Evolutionary conservation across 2,888 invertebrate genomes (phyloP), one percentile per base, ranked within the genome.

Genomic region (Lamproptera curius): DNA sequence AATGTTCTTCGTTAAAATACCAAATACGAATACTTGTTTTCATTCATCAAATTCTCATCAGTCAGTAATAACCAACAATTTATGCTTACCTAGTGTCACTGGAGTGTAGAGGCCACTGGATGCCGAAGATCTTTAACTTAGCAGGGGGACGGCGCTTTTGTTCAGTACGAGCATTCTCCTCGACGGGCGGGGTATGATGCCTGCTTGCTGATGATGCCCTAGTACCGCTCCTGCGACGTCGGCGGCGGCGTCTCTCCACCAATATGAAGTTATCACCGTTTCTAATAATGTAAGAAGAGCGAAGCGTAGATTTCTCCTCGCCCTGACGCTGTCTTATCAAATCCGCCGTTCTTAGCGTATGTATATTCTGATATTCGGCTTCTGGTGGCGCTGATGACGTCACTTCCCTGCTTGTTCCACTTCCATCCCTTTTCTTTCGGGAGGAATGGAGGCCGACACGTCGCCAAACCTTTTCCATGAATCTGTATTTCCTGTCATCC

Each of bases 391-490:
- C 72, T 20, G 75, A 58, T 57, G 77, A 58, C 57, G 79, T 76
- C 71, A 76, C 81, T 75, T 87, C 85, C 57, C 63, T 72, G 63
- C 86, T 86, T 60, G 85, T 80, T 56, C 86, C 87, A 65, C 86
- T 87, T 79, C 87, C 87, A 78, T 88, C 88, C 82, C 87, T 84
- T 81, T 88, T 88, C 76, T 87, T 87, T 47, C 88, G 88, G 76
- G 88, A 87, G 82, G 88, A 88, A 82, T 88, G 88, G 78, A 89
- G 88, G 72, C 88, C 88, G 60, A 89, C 88, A 59, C 87, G 77
- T 74, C 87, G 85, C 88, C 88, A 88, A 83, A 88, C 87, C 76
- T 88, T 88, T 87, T 88, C 88, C 88, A 88, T 81, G 75, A 77
- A 76, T 87, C 80, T 68, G 68, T 79, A 70, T 83, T 81, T 74